A percentile compares a stretch with the other conserved stretches of the same genome.
phyloP scores from a whole-genome alignment of 2,888 invertebrate species.

The Idaea straminata region DNA sequence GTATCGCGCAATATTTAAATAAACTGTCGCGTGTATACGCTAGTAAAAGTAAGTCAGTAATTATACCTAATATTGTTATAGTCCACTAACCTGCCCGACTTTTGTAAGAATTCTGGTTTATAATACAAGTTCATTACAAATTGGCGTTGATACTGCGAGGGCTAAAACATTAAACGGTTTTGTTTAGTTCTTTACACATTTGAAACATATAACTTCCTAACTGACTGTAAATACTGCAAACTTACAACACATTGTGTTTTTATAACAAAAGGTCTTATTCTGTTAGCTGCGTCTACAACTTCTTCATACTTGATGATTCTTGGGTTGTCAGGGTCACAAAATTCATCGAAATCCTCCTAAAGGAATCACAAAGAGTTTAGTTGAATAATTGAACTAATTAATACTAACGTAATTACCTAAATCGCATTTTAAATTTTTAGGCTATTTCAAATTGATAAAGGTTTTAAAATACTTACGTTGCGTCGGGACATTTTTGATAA shows the following conservation, averaged over 20 bases:
- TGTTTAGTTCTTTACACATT: background rate
- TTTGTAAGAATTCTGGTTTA: slow-evolving; percentile 52
- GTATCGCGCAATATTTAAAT: too few species aligned
- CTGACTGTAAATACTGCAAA: slow-evolving; percentile 8
- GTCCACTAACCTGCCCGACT: slow-evolving; percentile 48
- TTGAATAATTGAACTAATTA: background rate
- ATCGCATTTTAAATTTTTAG: background rate
- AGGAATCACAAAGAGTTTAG: slow-evolving; percentile 13
- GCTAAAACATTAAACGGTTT: slow-evolving; percentile 38
- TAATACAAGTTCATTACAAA: slow-evolving; percentile 49
- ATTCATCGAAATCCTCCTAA: slow-evolving; percentile 68
- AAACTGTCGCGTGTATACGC: too few species aligned
- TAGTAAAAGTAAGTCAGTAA: background rate
- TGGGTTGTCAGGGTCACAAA: slow-evolving; percentile 65
- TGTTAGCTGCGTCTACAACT: slow-evolving; percentile 45
- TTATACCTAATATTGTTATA: background rate
- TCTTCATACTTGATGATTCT: slow-evolving; percentile 48
- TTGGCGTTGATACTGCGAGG: slow-evolving; percentile 50
- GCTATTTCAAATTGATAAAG: background rate
- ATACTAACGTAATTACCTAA: background rate
- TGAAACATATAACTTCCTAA: background rate
- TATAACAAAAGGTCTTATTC: slow-evolving; percentile 39
- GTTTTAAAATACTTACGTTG: slow-evolving; percentile 33
- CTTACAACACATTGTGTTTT: slow-evolving; percentile 57
- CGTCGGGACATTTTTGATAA: slow-evolving; percentile 37